These are phyloP conservation scores for Orchestes rusci DNA, from an alignment of 2,888 invertebrate species.

Conservation along the genomic window DNA sequence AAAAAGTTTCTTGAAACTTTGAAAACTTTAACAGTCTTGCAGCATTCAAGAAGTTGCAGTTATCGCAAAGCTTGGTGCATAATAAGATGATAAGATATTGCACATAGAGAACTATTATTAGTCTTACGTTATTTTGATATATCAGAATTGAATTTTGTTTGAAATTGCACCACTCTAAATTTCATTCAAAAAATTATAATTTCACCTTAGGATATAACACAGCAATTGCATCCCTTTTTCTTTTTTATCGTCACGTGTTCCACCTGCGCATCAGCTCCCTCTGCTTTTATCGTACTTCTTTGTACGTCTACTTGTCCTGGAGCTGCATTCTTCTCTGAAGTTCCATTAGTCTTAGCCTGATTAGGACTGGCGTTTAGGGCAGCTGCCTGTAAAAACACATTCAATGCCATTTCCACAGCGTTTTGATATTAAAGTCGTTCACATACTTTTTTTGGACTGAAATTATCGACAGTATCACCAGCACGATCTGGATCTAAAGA, in stretches of 20 bases:
- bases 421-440: not conserved
- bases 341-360: slow-evolving; percentile 36
- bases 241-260: slow-evolving; percentile 91
- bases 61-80: too few species aligned
- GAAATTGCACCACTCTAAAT: not conserved
- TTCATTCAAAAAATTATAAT: too few species aligned
- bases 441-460: slow-evolving; percentile 20
- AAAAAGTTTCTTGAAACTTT: too few species aligned
- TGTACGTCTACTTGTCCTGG: slow-evolving; percentile 61
- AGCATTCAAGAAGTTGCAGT: too few species aligned
- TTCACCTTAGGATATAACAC: slow-evolving; percentile 78
- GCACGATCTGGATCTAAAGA: slow-evolving; percentile 16
- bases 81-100: too few species aligned
- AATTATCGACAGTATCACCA: slow-evolving; percentile 12
- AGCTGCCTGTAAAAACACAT: slow-evolving; percentile 1
- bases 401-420: not conserved
- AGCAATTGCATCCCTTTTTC: slow-evolving; percentile 87
- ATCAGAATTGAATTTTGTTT: not conserved
- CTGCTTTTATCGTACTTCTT: slow-evolving; percentile 62
- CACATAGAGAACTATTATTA: too few species aligned
- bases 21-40: too few species aligned
- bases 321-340: slow-evolving; percentile 39
- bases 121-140: not conserved
- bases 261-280: slow-evolving; percentile 63
- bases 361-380: slow-evolving; percentile 41